Base-by-base conservation (phyloP, 2,888 invertebrate genomes). In the Camponotus fellah region DNA sequence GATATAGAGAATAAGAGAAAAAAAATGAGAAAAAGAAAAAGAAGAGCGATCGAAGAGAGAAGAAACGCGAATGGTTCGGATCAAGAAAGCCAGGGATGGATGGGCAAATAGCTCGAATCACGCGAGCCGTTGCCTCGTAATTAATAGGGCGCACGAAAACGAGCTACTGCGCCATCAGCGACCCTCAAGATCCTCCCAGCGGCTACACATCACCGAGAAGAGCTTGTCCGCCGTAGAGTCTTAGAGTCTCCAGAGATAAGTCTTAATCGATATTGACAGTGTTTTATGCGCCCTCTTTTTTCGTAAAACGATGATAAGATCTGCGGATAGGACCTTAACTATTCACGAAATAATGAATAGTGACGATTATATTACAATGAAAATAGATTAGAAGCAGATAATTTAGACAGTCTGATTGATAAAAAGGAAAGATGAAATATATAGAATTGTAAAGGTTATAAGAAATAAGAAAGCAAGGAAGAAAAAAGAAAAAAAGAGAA, bases 121-220 rank as follows among this genome's bases (percentile, higher is more conserved):
- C 92, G 92, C 92, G 90, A 93, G 87, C 90, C 87, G 89, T 88
- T 91, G 89, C 89, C 88, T 90, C 90, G 91, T 94, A 92, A 93
- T 94, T 94, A 93, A 92, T 93, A 92, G 91, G 88, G 88, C 86
- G 89, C 90, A 90, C 88, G 91, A 91, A 84, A 87, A 89, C 85
- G 77, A 82, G 86, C 69, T 66, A 74, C 74, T 77, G 82, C 74
- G 84, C 84, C 88, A 84, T 88, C 88, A 80, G 83, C 80, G 84
- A 84, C 80, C 84, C 83, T 82, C 82, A 68, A 79, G 66, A 84
- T 71, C 82, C 77, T 85, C 69, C 69, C 37, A 58, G 77, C n/a
- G 69, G 81, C 58, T 68, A 79, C 79, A 79, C 79, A 79, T 79
- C 79, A 79, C 66, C 65, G 76, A 58, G 68, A 87, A 77, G 85